Percentiles rank a stretch among this genome's conserved stretches.
Evolutionary conservation across 2,797 vertebrate genomes (phyloP).

Genomic region (Chaetophractus vellerosus): DNA sequence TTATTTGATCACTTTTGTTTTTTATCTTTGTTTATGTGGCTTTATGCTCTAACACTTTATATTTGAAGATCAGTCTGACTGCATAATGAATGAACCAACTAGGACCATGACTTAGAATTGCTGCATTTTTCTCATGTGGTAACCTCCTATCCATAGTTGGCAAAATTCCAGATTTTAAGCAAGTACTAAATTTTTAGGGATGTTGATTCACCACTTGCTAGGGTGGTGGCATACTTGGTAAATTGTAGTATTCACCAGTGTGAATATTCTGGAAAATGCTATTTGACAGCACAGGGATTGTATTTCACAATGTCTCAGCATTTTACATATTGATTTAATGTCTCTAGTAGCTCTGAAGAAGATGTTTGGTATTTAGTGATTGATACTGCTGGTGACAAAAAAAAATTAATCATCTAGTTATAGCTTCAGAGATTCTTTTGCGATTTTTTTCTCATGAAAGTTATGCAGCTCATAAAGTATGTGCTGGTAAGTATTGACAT

Average conservation of each 20-base stretch:
- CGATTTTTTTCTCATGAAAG: constrained; percentile 37
- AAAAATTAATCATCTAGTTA: constrained; percentile 7
- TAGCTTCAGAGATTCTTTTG: neutral
- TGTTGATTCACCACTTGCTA: constrained; percentile 18
- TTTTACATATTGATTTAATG: constrained; percentile 74
- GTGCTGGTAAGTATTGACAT: neutral
- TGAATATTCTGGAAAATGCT: constrained; percentile 58
- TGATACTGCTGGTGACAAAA: constrained; percentile 64
- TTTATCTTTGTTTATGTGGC: neutral
- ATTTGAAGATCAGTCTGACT: neutral
- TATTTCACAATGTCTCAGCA: constrained; percentile 66
- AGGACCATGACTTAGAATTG: neutral
- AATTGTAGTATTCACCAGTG: constrained; percentile 26
- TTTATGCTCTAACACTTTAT: neutral
- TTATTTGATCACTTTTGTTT: neutral
- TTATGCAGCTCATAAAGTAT: neutral
- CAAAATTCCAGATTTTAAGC: constrained; percentile 50
- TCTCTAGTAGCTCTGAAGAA: constrained; percentile 40
- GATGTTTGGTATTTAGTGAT: constrained; percentile 67
- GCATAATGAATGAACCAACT: neutral
- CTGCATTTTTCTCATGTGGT: neutral
- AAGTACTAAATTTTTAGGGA: constrained; percentile 59
- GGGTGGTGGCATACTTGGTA: constrained; percentile 44
- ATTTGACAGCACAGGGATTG: constrained; percentile 50
- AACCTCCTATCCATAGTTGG: neutral